These are phyloP conservation scores for Caretta caretta DNA, from an alignment of 2,113 vertebrate genomes.

Conservation along the genomic window DNA sequence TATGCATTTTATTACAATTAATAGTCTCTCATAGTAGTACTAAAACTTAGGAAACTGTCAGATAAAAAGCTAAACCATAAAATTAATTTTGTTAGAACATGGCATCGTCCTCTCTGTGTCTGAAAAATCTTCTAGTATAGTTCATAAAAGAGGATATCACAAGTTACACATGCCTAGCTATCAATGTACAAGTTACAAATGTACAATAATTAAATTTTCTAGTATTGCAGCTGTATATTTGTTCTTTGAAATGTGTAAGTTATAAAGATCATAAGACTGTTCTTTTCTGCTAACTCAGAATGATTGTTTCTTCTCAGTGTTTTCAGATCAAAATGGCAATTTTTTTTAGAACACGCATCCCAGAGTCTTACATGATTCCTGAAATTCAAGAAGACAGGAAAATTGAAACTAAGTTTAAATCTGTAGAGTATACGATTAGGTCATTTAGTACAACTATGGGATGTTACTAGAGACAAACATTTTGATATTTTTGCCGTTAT, in stretches of 20 bases:
- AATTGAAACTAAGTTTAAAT: background rate
- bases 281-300: background rate
- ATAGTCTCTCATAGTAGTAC: background rate
- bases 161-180: background rate
- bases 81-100: background rate
- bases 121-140: background rate
- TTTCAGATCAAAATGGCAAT: background rate
- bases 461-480: background rate
- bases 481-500: background rate
- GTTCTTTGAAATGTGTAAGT: background rate
- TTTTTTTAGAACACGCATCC: background rate
- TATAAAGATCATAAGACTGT: background rate
- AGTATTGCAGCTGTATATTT: background rate
- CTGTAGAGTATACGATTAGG: background rate
- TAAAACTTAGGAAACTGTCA: background rate
- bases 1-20: background rate
- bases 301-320: background rate
- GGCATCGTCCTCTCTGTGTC: background rate
- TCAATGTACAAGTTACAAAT: background rate
- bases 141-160: background rate
- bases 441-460: background rate
- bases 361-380: background rate
- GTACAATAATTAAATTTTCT: background rate
- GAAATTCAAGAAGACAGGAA: background rate
- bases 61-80: background rate